These are phyloP conservation scores for Cygnus atratus DNA, from an alignment of 2,113 vertebrate genomes.

Conservation along the genomic window DNA sequence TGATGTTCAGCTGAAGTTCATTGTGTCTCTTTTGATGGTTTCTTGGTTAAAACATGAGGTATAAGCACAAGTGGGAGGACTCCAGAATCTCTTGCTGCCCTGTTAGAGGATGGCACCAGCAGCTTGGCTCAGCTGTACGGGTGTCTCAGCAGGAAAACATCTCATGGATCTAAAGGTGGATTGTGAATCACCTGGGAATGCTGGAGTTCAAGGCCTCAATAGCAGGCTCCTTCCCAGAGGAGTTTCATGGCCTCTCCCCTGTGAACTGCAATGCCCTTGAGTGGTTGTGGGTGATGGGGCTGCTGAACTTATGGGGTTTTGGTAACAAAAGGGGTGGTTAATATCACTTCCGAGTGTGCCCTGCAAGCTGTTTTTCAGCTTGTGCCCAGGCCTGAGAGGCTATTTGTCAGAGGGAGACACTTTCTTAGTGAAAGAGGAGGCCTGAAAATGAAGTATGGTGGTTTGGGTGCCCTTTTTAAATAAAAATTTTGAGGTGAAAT, in stretches of 20 bases:
- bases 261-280: rapidly evolving
- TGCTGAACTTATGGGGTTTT: neutral
- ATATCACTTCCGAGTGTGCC: neutral
- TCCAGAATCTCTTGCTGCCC: neutral
- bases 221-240: neutral
- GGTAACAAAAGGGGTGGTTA: neutral
- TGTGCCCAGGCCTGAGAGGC: no score
- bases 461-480: no score
- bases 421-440: neutral
- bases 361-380: no score
- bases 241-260: neutral
- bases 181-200: neutral
- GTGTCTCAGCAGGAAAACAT: neutral
- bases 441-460: neutral
- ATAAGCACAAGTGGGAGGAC: neutral
- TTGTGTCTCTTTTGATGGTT: neutral
- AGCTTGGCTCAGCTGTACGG: neutral
- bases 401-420: no score
- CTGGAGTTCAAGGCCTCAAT: rapidly evolving
- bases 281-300: neutral
- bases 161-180: neutral
- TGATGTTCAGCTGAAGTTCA: neutral
- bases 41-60: neutral
- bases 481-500: no score
- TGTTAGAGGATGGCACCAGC: neutral